These are phyloP conservation scores for Ateles fusciceps DNA, from an alignment of 2,797 vertebrate genomes.

Conservation along the genomic window DNA sequence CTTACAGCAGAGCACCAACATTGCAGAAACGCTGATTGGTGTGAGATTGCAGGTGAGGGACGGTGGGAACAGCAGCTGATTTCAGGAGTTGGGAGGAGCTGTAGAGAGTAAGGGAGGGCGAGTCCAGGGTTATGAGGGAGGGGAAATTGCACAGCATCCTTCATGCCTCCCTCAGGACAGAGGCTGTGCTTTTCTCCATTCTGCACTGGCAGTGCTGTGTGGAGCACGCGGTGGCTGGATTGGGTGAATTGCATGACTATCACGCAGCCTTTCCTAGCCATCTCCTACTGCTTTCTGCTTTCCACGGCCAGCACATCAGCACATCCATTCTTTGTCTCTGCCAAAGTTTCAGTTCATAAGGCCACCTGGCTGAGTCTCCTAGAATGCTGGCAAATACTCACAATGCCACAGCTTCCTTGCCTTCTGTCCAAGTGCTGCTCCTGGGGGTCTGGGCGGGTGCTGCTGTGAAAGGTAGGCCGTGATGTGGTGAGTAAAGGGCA, in stretches of 20 bases:
- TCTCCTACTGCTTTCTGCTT: background rate
- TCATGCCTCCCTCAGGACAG: rapidly evolving
- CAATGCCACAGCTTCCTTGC: background rate
- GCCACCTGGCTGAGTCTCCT: background rate
- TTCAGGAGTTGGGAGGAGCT: background rate
- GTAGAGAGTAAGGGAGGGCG: rapidly evolving
- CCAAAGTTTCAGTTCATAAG: background rate
- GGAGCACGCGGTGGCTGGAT: rapidly evolving
- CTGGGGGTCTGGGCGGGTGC: background rate
- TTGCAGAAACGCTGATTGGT: rapidly evolving
- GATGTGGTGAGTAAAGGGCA: background rate
- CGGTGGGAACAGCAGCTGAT: background rate
- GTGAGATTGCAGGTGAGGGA: rapidly evolving
- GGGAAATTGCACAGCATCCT: background rate
- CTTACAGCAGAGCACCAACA: rapidly evolving
- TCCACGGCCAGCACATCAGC: rapidly evolving
- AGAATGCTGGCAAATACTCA: background rate
- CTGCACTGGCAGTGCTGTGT: rapidly evolving
- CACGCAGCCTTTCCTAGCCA: rapidly evolving
- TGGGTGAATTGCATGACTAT: rapidly evolving
- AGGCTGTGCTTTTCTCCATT: background rate
- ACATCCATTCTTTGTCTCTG: background rate
- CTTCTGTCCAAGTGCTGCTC: background rate
- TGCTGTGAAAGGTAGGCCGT: background rate
- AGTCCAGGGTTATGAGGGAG: background rate